Evolutionary conservation across 2,888 invertebrate genomes (phyloP).

Genomic region (Acanthosoma haemorrhoidale): DNA sequence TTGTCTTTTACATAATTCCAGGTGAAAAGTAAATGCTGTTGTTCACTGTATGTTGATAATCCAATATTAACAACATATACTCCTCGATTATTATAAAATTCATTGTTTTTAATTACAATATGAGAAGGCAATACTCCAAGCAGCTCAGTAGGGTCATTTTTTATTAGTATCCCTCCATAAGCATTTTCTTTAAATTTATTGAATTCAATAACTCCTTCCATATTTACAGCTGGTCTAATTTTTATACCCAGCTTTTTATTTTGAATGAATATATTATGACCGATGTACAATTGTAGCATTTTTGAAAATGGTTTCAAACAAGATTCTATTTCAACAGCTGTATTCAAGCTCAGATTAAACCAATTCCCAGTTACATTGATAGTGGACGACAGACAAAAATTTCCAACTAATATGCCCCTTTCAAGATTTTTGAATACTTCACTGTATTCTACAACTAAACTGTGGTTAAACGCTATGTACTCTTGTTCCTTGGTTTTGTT

Average conservation of each 20-base stretch:
- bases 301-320: slow-evolving; percentile 65
- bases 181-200: slow-evolving; percentile 80
- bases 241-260: slow-evolving; percentile 68
- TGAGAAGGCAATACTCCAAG: slow-evolving; percentile 55
- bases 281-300: slow-evolving; percentile 61
- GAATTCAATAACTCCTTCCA: slow-evolving; percentile 72
- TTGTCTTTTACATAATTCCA: slow-evolving; percentile 84
- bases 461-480: slow-evolving; percentile 75
- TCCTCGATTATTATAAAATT: slow-evolving; percentile 83
- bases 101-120: slow-evolving; percentile 75
- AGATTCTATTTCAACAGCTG: slow-evolving; percentile 74
- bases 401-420: slow-evolving; percentile 78
- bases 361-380: slow-evolving; percentile 90
- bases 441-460: slow-evolving; percentile 79
- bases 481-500: slow-evolving; percentile 76
- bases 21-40: slow-evolving; percentile 75
- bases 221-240: slow-evolving; percentile 75
- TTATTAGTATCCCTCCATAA: slow-evolving; percentile 77
- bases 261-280: slow-evolving; percentile 72
- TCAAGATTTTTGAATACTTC: slow-evolving; percentile 82
- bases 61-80: slow-evolving; percentile 82
- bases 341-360: slow-evolving; percentile 72
- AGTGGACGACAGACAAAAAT: slow-evolving; percentile 74
- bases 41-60: slow-evolving; percentile 76
- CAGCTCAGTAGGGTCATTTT: slow-evolving; percentile 57